These are phyloP conservation scores for Melanaphis sacchari DNA, from an alignment of 1,140 invertebrate species.

Conservation along the genomic window DNA sequence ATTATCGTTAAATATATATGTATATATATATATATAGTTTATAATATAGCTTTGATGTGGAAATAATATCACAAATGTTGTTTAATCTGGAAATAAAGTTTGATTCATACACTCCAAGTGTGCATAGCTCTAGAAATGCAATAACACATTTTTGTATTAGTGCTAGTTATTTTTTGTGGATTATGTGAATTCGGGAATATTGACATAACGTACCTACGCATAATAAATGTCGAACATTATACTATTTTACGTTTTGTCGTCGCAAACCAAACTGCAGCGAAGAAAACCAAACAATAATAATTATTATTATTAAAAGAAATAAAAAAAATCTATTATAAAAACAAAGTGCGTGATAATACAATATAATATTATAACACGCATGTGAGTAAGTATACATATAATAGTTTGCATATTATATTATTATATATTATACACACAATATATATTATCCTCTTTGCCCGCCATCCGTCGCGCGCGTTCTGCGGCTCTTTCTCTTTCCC, in stretches of 20 bases:
- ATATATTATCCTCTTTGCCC: not conserved
- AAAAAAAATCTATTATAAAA: slow-evolving; percentile 1
- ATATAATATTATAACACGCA: not conserved
- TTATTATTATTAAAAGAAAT: not conserved
- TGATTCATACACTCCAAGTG: too few relatives aligned
- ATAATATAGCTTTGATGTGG: not conserved
- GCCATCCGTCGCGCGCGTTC: not conserved
- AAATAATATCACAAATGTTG: too few relatives aligned
- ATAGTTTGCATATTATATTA: slow-evolving; percentile 3
- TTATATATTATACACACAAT: slow-evolving; percentile 11
- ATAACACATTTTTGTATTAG: too few relatives aligned
- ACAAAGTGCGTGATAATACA: not conserved
- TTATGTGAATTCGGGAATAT: too few relatives aligned
- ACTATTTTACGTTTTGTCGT: too few relatives aligned
- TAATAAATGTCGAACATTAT: too few relatives aligned
- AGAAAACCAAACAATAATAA: not conserved
- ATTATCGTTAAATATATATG: not conserved
- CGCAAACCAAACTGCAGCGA: not conserved
- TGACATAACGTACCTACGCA: too few relatives aligned
- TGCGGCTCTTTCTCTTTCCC: not conserved
- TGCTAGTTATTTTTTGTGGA: too few relatives aligned
- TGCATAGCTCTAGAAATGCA: too few relatives aligned
- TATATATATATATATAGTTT: too few relatives aligned
- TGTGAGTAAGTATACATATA: not conserved
- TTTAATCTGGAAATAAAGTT: too few relatives aligned